Conservation (phyloP, 2,888 invertebrate genomes). For the Odontothrips loti region DNA sequence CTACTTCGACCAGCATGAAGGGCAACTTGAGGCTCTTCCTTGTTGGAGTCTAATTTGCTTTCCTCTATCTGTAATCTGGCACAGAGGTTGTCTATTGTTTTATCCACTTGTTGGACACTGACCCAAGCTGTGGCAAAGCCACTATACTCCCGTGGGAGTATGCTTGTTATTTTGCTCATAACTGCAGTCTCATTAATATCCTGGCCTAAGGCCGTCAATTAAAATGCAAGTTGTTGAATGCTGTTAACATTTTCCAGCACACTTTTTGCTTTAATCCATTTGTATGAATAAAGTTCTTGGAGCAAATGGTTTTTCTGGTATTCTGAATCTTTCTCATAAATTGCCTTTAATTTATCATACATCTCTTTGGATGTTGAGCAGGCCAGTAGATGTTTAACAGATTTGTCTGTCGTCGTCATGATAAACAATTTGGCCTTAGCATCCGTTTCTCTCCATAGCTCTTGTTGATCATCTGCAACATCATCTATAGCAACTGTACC, state of each 20-base stretch:
- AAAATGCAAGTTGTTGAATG: background rate
- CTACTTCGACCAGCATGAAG: background rate
- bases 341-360: background rate
- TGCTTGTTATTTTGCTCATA: background rate
- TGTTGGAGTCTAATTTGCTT: background rate
- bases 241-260: background rate
- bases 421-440: background rate
- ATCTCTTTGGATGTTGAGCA: background rate
- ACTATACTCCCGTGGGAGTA: background rate
- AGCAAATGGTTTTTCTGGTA: background rate
- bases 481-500: background rate
- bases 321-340: background rate
- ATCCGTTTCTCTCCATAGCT: background rate
- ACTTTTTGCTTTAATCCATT: background rate
- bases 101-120: background rate
- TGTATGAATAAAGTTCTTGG: background rate
- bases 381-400: background rate
- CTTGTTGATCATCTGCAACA: background rate
- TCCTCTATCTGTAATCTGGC: background rate
- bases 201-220: background rate
- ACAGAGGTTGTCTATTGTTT: background rate
- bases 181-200: background rate
- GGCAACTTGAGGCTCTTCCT: background rate
- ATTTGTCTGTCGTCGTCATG: background rate
- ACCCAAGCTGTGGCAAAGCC: background rate